Percentiles rank a stretch among this genome's conserved stretches.
Evolutionary conservation across 1,140 invertebrate genomes (phyloP).

Genomic region (Habropoda laboriosa): DNA sequence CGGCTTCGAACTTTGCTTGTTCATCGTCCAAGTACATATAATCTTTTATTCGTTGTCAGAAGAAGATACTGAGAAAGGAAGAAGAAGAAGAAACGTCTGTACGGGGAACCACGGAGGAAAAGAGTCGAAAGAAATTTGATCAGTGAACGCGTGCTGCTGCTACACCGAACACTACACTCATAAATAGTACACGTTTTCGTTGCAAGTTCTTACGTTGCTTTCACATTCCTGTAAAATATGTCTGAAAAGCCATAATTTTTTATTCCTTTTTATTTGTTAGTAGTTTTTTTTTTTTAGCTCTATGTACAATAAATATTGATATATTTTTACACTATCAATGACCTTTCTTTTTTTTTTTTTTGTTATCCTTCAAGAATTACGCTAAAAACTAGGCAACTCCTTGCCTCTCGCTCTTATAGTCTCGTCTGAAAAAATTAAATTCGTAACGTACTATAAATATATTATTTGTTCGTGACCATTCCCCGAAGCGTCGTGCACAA

Average conservation of each 20-base stretch:
- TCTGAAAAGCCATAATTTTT: constrained; percentile 66
- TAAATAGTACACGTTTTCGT: background rate
- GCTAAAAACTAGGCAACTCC: constrained; percentile 71
- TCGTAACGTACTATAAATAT: constrained; percentile 75
- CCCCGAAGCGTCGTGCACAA: constrained; percentile 70
- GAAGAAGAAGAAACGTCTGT: background rate
- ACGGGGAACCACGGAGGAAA: background rate
- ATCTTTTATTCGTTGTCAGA: background rate
- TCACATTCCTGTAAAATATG: background rate
- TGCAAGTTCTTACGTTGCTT: background rate
- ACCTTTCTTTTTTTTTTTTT: too few species aligned
- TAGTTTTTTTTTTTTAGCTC: constrained; percentile 80
- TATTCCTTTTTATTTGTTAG: constrained; percentile 81
- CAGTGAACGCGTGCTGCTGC: background rate
- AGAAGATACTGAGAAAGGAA: too few species aligned
- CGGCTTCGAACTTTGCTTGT: background rate
- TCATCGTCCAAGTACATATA: background rate
- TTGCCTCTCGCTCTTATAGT: constrained; percentile 63
- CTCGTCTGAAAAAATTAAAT: constrained; percentile 72
- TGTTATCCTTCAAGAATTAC: constrained; percentile 75
- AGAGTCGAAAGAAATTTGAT: background rate
- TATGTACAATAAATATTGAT: constrained; percentile 83
- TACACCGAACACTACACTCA: too few species aligned
- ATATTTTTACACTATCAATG: constrained; percentile 81
- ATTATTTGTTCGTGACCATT: constrained; percentile 70